These are phyloP conservation scores for Pachydiplax longipennis DNA, from an alignment of 2,888 invertebrate genomes.

Conservation along the genomic window DNA sequence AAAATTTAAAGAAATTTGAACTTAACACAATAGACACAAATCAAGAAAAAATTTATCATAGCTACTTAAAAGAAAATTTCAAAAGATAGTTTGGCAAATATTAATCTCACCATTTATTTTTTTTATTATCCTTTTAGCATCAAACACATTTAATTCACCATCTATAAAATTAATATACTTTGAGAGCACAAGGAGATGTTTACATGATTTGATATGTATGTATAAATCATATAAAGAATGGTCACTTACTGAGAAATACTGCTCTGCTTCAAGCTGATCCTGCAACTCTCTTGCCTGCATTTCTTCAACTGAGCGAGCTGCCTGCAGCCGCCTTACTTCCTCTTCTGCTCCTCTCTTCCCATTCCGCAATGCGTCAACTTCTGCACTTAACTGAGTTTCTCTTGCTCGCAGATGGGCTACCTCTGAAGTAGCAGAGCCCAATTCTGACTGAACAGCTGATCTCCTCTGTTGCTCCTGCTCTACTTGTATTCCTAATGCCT, in stretches of 20 bases:
- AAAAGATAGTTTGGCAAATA: too few species aligned
- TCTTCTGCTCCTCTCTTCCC: slow-evolving; percentile 76
- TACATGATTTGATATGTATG: neutral
- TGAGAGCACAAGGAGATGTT: neutral
- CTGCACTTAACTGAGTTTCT: slow-evolving; percentile 75
- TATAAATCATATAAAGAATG: neutral
- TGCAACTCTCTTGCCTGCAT: slow-evolving; percentile 89
- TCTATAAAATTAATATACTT: too few species aligned
- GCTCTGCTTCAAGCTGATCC: slow-evolving; percentile 94
- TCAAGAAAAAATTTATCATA: too few species aligned
- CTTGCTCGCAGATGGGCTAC: slow-evolving; percentile 73
- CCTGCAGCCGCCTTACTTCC: slow-evolving; percentile 76
- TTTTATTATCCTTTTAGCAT: too few species aligned
- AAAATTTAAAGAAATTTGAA: too few species aligned
- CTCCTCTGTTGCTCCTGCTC: slow-evolving; percentile 93
- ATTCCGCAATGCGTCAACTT: slow-evolving; percentile 73
- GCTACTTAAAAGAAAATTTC: too few species aligned
- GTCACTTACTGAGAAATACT: slow-evolving; percentile 81
- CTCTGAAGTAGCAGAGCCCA: slow-evolving; percentile 74
- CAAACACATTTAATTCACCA: too few species aligned
- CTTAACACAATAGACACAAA: too few species aligned
- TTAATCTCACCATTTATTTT: too few species aligned
- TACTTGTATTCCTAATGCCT: slow-evolving; percentile 82
- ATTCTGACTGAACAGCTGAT: slow-evolving; percentile 81
- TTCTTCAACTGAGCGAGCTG: slow-evolving; percentile 71